A percentile compares a stretch with the other conserved stretches of the same genome.
These are phyloP conservation scores for Mya arenaria DNA, from an alignment of 1,140 invertebrate genomes.

Conservation along the genomic window DNA sequence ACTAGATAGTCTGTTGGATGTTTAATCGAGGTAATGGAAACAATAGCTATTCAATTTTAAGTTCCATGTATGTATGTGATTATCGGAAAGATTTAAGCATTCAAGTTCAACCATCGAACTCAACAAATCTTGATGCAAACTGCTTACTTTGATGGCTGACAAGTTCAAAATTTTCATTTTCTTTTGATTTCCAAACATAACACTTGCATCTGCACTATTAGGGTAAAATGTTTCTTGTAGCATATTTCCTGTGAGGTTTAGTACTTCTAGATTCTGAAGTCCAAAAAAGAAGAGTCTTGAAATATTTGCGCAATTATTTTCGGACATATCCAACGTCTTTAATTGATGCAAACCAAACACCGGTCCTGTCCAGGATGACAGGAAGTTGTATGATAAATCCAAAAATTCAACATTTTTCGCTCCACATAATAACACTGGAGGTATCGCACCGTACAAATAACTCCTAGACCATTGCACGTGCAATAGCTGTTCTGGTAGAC, in stretches of 20 bases:
- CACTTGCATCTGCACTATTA: background rate
- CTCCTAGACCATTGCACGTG: conserved; percentile 8
- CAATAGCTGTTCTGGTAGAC: background rate
- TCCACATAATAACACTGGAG: background rate
- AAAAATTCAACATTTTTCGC: background rate
- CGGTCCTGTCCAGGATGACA: background rate
- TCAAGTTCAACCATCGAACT: background rate
- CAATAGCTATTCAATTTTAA: background rate
- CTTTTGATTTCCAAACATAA: background rate
- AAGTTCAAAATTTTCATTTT: background rate
- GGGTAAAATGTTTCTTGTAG: background rate
- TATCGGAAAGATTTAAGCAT: conserved; percentile 3
- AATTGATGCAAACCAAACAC: background rate
- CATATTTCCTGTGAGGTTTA: conserved; percentile 28
- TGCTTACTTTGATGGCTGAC: background rate
- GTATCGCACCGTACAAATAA: background rate
- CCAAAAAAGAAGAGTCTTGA: background rate
- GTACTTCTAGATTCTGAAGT: background rate
- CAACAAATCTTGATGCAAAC: background rate
- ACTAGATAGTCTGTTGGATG: background rate
- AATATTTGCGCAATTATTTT: conserved; percentile 21
- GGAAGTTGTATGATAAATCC: conserved; percentile 24
- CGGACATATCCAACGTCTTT: conserved; percentile 18
- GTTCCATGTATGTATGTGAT: conserved; percentile 12
- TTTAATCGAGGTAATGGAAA: background rate